Conservation (phyloP, 2,888 invertebrate species). For the Amphipyra berbera region DNA sequence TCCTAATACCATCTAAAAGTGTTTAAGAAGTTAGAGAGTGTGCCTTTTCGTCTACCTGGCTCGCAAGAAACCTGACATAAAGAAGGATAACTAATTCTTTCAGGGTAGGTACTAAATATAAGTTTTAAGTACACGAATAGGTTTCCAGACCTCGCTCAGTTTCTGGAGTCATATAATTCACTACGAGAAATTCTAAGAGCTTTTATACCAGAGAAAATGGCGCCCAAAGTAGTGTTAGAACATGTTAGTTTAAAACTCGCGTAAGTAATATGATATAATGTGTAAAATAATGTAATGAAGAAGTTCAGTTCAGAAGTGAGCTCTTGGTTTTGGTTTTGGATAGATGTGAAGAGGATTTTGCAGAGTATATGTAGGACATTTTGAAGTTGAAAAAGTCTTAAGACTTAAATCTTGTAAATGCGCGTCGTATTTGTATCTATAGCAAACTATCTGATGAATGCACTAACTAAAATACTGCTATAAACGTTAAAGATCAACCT, state of each 20-base stretch:
- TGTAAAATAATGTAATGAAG: background rate
- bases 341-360: background rate
- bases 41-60: no score
- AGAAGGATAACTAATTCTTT: background rate
- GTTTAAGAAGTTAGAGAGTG: no score
- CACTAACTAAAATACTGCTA: no score
- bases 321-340: background rate
- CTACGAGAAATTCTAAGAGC: conserved; percentile 4
- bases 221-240: conserved; percentile 12
- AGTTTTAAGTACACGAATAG: background rate
- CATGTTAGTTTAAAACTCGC: conserved; percentile 13
- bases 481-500: no score
- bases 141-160: background rate
- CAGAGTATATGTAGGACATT: background rate
- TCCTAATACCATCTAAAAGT: no score
- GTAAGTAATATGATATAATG: conserved; percentile 8
- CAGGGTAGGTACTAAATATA: background rate
- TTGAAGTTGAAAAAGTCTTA: no score
- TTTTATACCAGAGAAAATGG: conserved; percentile 21
- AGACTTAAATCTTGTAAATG: no score
- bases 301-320: background rate
- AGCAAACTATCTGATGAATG: no score
- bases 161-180: background rate
- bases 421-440: no score
- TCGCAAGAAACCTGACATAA: no score